A percentile compares a stretch with the other conserved stretches of the same genome.
phyloP scores from a whole-genome alignment of 2,113 vertebrate genomes.

The Dicaeum eximium region DNA sequence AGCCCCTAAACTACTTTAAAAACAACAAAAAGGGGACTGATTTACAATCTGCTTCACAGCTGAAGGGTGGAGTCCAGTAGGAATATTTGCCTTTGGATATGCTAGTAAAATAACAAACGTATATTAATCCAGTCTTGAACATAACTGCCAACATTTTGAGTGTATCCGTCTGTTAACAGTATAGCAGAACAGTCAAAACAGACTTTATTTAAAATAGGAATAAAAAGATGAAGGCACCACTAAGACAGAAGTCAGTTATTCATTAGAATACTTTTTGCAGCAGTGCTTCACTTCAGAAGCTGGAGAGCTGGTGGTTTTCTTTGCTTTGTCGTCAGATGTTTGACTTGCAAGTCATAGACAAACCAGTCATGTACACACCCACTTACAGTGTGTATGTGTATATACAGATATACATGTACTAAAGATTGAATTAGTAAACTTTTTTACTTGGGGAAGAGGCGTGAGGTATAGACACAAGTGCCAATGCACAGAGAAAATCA shows the following conservation, averaged over 20 bases:
- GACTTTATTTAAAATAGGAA: conserved; percentile 40
- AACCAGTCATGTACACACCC: not conserved
- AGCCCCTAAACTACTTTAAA: conserved; percentile 51
- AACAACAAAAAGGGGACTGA: conserved; percentile 34
- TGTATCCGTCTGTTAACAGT: conserved; percentile 43
- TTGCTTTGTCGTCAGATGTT: not conserved
- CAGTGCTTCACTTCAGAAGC: not conserved
- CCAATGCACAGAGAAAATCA: not conserved
- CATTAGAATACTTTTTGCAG: conserved; percentile 13
- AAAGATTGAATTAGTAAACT: not conserved
- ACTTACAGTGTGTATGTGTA: accelerated
- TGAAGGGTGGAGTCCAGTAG: conserved; percentile 52
- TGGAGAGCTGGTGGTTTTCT: not conserved
- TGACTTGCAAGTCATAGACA: not conserved
- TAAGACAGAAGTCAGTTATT: conserved; percentile 29
- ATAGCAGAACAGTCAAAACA: conserved; percentile 36
- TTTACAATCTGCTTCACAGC: conserved; percentile 49
- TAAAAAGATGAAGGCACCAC: conserved; percentile 36
- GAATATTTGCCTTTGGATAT: conserved; percentile 52
- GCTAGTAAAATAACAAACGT: conserved; percentile 50
- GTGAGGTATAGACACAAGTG: not conserved
- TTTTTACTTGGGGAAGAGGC: not conserved
- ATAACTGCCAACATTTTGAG: conserved; percentile 42
- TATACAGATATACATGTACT: not conserved
- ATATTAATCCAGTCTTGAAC: conserved; percentile 45